phyloP scores from a whole-genome alignment of 2,113 vertebrate species.

The Carassius auratus region DNA sequence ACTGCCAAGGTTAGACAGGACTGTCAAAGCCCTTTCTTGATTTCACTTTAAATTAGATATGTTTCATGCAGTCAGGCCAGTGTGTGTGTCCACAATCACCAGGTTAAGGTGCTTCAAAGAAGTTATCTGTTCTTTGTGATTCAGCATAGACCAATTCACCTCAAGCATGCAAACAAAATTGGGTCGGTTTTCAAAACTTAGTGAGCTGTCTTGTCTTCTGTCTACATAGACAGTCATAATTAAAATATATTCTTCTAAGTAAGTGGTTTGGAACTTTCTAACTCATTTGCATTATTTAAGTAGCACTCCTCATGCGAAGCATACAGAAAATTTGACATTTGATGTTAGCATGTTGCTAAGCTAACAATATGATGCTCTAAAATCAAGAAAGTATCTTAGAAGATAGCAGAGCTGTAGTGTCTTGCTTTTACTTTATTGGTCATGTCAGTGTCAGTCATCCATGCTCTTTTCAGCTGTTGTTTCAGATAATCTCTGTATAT shows the following conservation, averaged over 20 bases:
- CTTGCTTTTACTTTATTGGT: background rate
- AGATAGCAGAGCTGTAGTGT: too few relatives aligned
- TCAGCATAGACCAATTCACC: background rate
- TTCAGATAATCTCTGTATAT: background rate
- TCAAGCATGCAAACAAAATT: background rate
- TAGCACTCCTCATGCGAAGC: too few relatives aligned
- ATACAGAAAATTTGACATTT: background rate
- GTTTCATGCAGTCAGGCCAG: background rate
- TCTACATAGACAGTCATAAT: background rate
- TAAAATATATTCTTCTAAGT: background rate
- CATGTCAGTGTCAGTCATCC: background rate
- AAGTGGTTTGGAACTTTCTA: background rate
- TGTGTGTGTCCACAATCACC: background rate
- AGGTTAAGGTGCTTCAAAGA: background rate
- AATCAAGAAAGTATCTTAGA: too few relatives aligned
- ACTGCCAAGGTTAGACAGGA: conserved; percentile 27
- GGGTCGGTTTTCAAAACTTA: background rate
- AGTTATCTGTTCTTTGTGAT: background rate
- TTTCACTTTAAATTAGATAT: conserved; percentile 23
- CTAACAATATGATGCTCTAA: background rate
- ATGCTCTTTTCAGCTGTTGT: background rate
- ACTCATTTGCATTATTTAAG: background rate
- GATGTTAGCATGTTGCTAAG: background rate
- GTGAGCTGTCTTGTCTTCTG: background rate
- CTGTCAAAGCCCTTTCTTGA: conserved; percentile 25